Evolutionary conservation across 2,113 vertebrate species (phyloP), one percentile per base, ranked within the genome.

Genomic region (Nesospiza acunhae): DNA sequence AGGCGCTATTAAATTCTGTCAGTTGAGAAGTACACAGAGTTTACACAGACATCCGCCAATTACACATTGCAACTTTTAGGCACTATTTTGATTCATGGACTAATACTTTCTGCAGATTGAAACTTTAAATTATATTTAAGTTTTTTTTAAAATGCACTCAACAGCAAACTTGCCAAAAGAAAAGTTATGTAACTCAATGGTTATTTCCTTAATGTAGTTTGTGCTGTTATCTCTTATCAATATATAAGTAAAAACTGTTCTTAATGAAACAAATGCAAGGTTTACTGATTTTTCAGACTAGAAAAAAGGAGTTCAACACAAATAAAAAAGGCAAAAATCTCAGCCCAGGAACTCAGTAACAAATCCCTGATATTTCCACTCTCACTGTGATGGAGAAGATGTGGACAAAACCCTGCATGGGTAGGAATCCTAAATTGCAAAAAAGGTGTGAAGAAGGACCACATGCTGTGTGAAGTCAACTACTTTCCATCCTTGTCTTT

Each of bases 21-120:
- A 89, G 13, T n/a, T 78, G 77, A 93, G 23, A 74, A 84, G 47
- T 24, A 80, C 26, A 66, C 31, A 4, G 12, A 46, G 44, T 68
- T 84, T 90, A 84, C 24, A 6, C 35, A 62, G 52, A 52, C 39
- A 75, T 60, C 33, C 49, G 49, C 39, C 49, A 76, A 62, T 75
- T 91, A 79, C 62, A 70, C 20, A 6, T 5, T 47, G 52, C 31
- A 85, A 37, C 23, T 77, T 93, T 16, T 47, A 67, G 47, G n/a
- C 23, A 84, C 47, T 60, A 6, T 46, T 83, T 93, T 66, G 74
- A 64, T 52, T 35, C 28, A 22, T 1, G 2, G 26, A 28, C 44
- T 94, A 44, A 42, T 68, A 67, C 30, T 63, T 94, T 76, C 70
- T 63, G 66, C 22, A 93, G 23, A 74, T 31, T 77, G 46, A 84